Evolutionary conservation across 2,888 invertebrate species (phyloP).

Genomic region (Lasiommata megera): DNA sequence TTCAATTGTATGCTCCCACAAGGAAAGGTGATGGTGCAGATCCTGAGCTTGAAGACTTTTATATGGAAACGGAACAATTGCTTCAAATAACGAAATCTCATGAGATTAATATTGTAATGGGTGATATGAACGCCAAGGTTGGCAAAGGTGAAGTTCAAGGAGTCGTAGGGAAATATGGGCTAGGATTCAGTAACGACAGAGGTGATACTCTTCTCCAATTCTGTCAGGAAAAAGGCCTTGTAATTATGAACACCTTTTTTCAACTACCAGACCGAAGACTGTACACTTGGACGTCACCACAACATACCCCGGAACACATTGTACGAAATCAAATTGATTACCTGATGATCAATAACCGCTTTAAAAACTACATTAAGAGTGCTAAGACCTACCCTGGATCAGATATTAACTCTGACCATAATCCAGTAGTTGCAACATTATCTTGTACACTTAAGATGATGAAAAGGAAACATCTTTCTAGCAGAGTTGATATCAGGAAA

Average conservation of each 20-base stretch:
- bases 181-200: conserved; percentile 15
- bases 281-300: conserved; percentile 27
- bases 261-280: conserved; percentile 13
- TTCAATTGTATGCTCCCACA: conserved; percentile 5
- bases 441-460: neutral
- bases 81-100: conserved; percentile 7
- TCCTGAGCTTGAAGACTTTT: neutral
- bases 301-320: conserved; percentile 15
- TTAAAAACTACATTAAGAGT: neutral
- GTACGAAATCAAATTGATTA: conserved; percentile 30
- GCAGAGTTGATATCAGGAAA: neutral
- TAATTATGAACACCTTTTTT: conserved; percentile 19
- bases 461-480: too few species aligned
- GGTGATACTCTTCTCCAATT: conserved; percentile 21
- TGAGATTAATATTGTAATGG: conserved; percentile 12
- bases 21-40: neutral
- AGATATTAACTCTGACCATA: conserved; percentile 2
- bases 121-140: conserved; percentile 18
- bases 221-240: conserved; percentile 20
- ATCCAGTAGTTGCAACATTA: neutral
- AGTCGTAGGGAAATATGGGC: conserved; percentile 5
- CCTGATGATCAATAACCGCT: conserved; percentile 19
- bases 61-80: neutral
- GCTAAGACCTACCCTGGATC: conserved; percentile 2
- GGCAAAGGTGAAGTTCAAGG: neutral